These are phyloP conservation scores for Drosophila melanosoma DNA, from an alignment of 2,888 invertebrate species.

Conservation along the genomic window DNA sequence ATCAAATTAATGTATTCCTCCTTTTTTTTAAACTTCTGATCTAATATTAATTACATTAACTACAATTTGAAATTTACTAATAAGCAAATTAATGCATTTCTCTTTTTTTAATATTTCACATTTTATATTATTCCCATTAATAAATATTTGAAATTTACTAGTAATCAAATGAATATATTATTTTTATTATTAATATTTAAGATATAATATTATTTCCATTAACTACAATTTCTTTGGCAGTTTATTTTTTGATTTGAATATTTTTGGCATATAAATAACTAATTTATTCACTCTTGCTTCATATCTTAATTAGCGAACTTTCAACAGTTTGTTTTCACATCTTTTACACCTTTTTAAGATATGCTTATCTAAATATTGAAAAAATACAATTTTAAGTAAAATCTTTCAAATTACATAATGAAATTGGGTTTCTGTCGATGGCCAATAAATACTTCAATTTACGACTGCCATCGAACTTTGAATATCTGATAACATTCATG, in stretches of 20 bases:
- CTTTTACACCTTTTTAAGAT: background rate
- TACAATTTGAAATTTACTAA: too few relatives aligned
- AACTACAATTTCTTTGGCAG: too few relatives aligned
- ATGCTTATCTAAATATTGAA: background rate
- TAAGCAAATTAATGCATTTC: too few relatives aligned
- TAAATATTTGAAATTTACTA: too few relatives aligned
- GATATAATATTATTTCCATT: background rate
- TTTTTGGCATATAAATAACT: background rate
- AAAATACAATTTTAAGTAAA: background rate
- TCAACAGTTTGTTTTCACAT: background rate
- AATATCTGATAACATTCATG: slow-evolving; percentile 22
- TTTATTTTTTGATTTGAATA: background rate
- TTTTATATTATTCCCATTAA: too few relatives aligned
- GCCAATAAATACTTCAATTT: slow-evolving; percentile 5
- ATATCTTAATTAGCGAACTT: background rate
- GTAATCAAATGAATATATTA: too few relatives aligned
- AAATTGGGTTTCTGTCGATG: background rate
- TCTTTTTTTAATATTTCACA: too few relatives aligned
- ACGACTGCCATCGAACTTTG: slow-evolving; percentile 5
- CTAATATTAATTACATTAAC: too few relatives aligned
- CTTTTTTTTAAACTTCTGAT: too few relatives aligned
- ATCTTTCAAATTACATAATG: background rate
- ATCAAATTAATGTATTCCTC: too few relatives aligned
- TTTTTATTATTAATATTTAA: too few relatives aligned
- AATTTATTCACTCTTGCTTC: background rate